Evolutionary conservation across 1,140 invertebrate genomes (phyloP).

Genomic region (Bombus vancouverensis): DNA sequence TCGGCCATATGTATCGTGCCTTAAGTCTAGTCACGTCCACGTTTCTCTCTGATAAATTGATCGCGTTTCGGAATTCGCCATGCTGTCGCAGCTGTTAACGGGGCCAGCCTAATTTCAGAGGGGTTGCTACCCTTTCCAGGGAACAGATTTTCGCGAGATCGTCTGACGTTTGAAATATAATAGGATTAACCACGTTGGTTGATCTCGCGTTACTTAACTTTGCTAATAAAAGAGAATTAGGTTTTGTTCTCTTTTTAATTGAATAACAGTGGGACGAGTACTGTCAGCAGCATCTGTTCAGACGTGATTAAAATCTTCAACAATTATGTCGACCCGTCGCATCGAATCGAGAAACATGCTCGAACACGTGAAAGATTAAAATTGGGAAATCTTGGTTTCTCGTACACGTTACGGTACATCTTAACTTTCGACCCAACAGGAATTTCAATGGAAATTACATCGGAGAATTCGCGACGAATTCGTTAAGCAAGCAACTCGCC

Average conservation of each 20-base stretch:
- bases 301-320: neutral
- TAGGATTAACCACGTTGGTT: neutral
- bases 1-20: conserved; percentile 57
- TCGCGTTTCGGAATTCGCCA: conserved; percentile 61
- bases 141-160: neutral
- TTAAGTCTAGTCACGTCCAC: conserved; percentile 66
- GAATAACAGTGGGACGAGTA: neutral
- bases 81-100: conserved; percentile 52
- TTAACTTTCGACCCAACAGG: conserved; percentile 9
- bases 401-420: neutral
- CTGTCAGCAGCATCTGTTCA: no score
- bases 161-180: neutral
- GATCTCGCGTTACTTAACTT: neutral
- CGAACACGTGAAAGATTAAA: neutral
- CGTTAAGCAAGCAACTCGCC: neutral
- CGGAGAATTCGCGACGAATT: conserved; percentile 6
- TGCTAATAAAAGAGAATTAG: neutral
- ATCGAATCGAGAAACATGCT: neutral
- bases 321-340: neutral
- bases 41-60: conserved; percentile 63
- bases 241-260: neutral
- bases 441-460: conserved; percentile 52
- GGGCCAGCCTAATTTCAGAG: conserved; percentile 19
- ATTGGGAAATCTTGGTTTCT: neutral
- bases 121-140: neutral